Base-by-base conservation (phyloP, 2,797 vertebrate genomes). In the Trachurus trachurus region DNA sequence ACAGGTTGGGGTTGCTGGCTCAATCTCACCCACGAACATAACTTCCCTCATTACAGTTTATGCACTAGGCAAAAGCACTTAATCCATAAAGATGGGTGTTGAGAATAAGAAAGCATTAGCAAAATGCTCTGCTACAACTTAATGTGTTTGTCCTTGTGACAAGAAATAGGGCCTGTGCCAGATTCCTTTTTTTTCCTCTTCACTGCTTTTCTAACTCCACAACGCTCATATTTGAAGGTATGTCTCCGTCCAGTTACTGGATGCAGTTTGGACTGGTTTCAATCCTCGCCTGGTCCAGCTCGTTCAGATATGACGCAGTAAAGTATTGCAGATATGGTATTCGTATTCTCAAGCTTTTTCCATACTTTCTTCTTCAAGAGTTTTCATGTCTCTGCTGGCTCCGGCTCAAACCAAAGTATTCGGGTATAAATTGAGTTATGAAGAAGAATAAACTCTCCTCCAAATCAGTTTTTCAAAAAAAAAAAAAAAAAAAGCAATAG, bases 331-430 rank as follows among this genome's bases (percentile, higher is more conserved):
- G 62, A 62, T 0, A 21, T 92, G 86, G 88, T 93, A 87, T 94
- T 95, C 92, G 85, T 90, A 94, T 95, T 74, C 66, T 72, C 31
- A 31, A 49, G 22, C 22, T 58, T 76, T 77, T 74, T 52, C 89
- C 87, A 92, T 92, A 91, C 85, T 50, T 65, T 77, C 61, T 70
- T 50, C 13, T 62, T 74, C 29, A 64, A 53, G 26, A 52, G 17
- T 19, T 66, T 82, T 82, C 37, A n/a, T 68, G 29, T 77, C 47
- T 70, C 42, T 72, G 52, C 57, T 47, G 65, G 70, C 73, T 80
- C 26, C 45, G 34, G 10, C n/a, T 85, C 31, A 60, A 76, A 70
- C 52, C 40, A 40, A 68, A 72, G 52, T 57, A 66, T 85, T 88
- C 52, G 72, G 72, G 34, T 80, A 79, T 81, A 70, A 87, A 78